Percentiles rank a stretch among this genome's conserved stretches.
Conservation (phyloP, 2,113 vertebrate genomes). For the Noctilio leporinus region DNA sequence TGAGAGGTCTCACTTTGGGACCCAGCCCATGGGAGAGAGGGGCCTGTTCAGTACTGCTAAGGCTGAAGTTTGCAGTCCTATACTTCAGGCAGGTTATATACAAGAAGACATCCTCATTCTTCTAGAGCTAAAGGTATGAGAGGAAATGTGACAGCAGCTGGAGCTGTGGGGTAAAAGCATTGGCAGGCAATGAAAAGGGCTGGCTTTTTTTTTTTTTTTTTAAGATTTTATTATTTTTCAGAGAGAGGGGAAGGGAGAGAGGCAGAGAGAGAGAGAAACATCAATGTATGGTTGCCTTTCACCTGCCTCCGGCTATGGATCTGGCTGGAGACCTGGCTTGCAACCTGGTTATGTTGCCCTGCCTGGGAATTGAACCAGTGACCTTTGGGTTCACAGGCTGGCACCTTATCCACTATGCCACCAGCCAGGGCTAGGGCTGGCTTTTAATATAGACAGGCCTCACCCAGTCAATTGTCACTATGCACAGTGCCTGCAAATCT, state of each 20-base stretch:
- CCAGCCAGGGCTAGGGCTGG: too few species aligned
- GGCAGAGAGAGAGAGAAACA: too few species aligned
- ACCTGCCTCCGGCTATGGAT: too few species aligned
- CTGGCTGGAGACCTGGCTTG: too few species aligned
- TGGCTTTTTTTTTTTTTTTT: too few species aligned
- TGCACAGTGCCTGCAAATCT: neutral
- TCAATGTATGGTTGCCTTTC: too few species aligned
- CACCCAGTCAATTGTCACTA: neutral
- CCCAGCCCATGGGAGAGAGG: neutral
- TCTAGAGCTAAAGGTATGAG: neutral
- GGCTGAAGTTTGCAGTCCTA: neutral
- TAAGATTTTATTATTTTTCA: too few species aligned
- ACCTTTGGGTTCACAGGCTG: too few species aligned
- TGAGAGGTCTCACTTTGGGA: neutral
- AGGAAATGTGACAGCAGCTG: neutral
- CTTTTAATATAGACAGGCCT: neutral
- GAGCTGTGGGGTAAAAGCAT: neutral
- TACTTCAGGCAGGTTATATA: neutral
- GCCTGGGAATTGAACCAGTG: too few species aligned
- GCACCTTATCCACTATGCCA: too few species aligned
- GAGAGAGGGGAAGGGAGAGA: too few species aligned
- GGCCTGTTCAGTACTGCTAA: neutral
- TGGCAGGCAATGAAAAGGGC: neutral
- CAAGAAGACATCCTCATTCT: neutral
- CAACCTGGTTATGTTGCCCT: too few species aligned